These are phyloP conservation scores for Drosophila neotestacea DNA, from an alignment of 2,888 invertebrate species.

Conservation along the genomic window DNA sequence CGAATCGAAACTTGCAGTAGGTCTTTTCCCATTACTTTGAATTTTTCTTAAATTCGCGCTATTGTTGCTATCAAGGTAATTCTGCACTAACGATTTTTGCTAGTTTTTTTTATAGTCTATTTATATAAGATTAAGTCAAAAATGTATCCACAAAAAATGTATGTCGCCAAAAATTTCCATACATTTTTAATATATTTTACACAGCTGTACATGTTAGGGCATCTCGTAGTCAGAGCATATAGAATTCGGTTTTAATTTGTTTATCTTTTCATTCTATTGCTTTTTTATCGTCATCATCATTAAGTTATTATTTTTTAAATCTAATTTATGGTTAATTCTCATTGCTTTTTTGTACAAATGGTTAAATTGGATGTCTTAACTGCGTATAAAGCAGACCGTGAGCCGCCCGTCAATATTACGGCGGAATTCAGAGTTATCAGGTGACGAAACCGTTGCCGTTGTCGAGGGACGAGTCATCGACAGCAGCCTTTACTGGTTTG, in stretches of 20 bases:
- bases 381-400: constrained; percentile 37
- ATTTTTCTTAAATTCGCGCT: too few species aligned
- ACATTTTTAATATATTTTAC: too few species aligned
- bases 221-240: constrained; percentile 1
- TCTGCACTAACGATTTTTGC: too few species aligned
- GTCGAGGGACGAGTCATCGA: constrained; percentile 30
- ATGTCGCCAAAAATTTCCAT: too few species aligned
- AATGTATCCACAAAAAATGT: too few species aligned
- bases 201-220: background rate
- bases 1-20: too few species aligned
- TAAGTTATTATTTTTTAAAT: constrained; percentile 22
- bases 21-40: too few species aligned
- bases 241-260: background rate
- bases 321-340: constrained; percentile 7
- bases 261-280: constrained; percentile 2
- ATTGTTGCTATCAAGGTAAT: too few species aligned
- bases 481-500: constrained; percentile 17
- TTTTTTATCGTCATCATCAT: constrained; percentile 18
- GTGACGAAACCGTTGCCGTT: constrained; percentile 20
- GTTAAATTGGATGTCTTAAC: constrained; percentile 29
- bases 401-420: constrained; percentile 25
- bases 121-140: too few species aligned
- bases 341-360: constrained; percentile 23
- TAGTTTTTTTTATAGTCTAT: too few species aligned
- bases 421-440: constrained; percentile 27